A percentile compares a stretch with the other conserved stretches of the same genome.
phyloP scores from a whole-genome alignment of 2,888 invertebrate species.

The Omphaloscelis lunosa region DNA sequence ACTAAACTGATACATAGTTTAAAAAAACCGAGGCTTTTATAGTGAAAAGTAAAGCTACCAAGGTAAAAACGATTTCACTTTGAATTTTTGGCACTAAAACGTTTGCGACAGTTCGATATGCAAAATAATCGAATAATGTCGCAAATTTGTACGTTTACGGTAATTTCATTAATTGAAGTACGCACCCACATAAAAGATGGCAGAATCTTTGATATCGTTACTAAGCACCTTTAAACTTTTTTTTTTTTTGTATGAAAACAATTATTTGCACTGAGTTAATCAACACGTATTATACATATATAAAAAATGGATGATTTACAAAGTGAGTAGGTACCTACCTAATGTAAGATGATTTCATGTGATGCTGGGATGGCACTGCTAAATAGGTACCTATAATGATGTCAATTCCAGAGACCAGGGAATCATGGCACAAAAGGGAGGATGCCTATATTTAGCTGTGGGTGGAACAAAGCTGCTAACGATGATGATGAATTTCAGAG shows the following conservation, averaged over 20 bases:
- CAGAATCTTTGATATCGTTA: slow-evolving; percentile 3
- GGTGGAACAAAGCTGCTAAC: too few species aligned
- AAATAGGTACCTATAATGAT: background rate
- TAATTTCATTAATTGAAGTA: slow-evolving; percentile 2
- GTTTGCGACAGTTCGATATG: slow-evolving; percentile 54
- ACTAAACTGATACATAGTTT: slow-evolving; percentile 57
- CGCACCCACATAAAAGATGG: background rate
- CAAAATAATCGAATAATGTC: slow-evolving; percentile 41
- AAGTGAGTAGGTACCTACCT: too few species aligned
- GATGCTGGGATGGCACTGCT: too few species aligned
- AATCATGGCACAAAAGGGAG: background rate
- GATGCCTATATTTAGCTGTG: background rate
- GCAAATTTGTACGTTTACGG: slow-evolving; percentile 24
- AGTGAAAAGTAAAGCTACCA: slow-evolving; percentile 51
- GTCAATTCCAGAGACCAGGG: background rate
- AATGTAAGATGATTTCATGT: too few species aligned
- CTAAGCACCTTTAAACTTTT: background rate
- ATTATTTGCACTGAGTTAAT: background rate
- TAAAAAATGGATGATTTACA: background rate
- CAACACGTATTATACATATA: too few species aligned
- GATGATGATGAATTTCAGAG: too few species aligned
- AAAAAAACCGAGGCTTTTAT: slow-evolving; percentile 55
- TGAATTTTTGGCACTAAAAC: slow-evolving; percentile 46
- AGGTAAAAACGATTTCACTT: slow-evolving; percentile 58
- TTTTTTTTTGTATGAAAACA: background rate